These are phyloP conservation scores for Dascyllus trimaculatus DNA, from an alignment of 2,113 vertebrate genomes.

Conservation along the genomic window DNA sequence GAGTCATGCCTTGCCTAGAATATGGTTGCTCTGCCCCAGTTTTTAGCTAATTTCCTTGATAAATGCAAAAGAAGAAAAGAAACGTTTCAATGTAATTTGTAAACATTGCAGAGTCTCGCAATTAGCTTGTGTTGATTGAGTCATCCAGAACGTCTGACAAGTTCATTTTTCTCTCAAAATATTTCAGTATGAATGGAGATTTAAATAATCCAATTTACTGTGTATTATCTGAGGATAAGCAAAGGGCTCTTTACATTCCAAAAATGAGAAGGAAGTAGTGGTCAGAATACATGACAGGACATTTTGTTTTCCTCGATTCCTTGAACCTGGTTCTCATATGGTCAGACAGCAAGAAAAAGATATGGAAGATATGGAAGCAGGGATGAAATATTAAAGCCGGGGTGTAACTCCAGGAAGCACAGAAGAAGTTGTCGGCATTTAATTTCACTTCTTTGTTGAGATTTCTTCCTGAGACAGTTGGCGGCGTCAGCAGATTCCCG, in stretches of 20 bases:
- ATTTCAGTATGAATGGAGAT: conserved; percentile 1
- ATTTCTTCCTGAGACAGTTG: conserved; percentile 80
- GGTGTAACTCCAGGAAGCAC: conserved; percentile 60
- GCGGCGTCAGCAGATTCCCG: conserved; percentile 82
- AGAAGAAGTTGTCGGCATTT: conserved; percentile 78
- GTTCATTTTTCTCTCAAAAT: conserved; percentile 7
- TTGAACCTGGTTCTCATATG: conserved; percentile 20
- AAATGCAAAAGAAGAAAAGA: too few species aligned
- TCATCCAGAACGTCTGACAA: not conserved
- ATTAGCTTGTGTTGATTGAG: not conserved
- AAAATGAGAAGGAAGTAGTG: not conserved
- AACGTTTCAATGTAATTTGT: too few species aligned
- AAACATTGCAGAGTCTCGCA: too few species aligned
- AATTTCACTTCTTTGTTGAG: conserved; percentile 83
- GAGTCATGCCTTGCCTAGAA: too few species aligned
- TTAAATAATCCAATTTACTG: conserved; percentile 14
- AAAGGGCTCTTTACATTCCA: not conserved
- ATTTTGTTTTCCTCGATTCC: conserved; percentile 17
- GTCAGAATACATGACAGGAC: conserved; percentile 13
- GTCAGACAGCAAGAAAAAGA: conserved; percentile 54
- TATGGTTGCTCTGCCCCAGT: too few species aligned
- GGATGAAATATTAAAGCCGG: conserved; percentile 66
- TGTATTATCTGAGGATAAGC: not conserved
- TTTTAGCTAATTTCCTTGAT: not conserved
- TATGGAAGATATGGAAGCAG: conserved; percentile 42